Percentiles rank a stretch among this genome's conserved stretches.
Evolutionary conservation across 2,888 invertebrate species (phyloP).

Genomic region (Allophyes oxyacanthae): DNA sequence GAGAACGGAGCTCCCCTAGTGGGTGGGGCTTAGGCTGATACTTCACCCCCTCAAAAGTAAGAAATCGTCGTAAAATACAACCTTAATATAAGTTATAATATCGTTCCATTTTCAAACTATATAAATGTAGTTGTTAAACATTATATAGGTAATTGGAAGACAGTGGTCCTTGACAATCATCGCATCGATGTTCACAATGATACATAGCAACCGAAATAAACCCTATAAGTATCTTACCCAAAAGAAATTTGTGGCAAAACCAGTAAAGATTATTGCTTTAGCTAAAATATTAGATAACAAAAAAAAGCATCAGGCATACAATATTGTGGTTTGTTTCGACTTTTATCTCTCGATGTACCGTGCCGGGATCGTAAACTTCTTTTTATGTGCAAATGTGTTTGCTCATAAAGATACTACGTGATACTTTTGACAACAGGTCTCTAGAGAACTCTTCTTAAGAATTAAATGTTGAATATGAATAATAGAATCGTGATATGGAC

Average conservation of each 20-base stretch:
- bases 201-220: background rate
- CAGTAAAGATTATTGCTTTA: slow-evolving; percentile 59
- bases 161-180: too few relatives aligned
- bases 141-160: too few relatives aligned
- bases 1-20: too few relatives aligned
- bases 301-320: slow-evolving; percentile 72
- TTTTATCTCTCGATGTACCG: slow-evolving; percentile 65
- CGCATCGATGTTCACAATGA: too few relatives aligned
- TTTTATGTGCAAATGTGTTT: slow-evolving; percentile 83
- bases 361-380: slow-evolving; percentile 75
- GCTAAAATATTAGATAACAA: slow-evolving; percentile 71
- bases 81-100: too few relatives aligned
- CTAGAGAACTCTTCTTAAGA: slow-evolving; percentile 59
- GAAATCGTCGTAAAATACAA: too few relatives aligned
- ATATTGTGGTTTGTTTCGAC: slow-evolving; percentile 72
- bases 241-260: slow-evolving; percentile 43
- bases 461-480: slow-evolving; percentile 65
- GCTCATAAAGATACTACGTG: slow-evolving; percentile 83
- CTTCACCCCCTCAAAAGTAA: too few relatives aligned
- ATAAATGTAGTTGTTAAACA: too few relatives aligned
- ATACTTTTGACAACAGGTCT: slow-evolving; percentile 80
- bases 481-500: slow-evolving; percentile 28
- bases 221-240: slow-evolving; percentile 4
- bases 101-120: too few relatives aligned
- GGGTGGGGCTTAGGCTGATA: too few relatives aligned